Conservation (phyloP, 2,113 vertebrate species). For the Trichechus manatus region DNA sequence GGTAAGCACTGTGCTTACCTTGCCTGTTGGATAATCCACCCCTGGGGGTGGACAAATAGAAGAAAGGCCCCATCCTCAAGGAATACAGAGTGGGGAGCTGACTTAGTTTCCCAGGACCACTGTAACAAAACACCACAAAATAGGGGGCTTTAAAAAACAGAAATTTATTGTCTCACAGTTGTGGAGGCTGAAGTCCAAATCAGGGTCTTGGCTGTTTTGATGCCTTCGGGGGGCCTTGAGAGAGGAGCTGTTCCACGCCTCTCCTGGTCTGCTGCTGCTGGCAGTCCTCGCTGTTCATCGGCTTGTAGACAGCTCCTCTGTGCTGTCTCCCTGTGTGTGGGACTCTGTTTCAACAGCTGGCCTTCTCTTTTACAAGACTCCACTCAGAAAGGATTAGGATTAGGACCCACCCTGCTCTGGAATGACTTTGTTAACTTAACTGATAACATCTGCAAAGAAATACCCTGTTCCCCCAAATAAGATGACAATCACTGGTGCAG, state of each 20-base stretch:
- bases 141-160: neutral
- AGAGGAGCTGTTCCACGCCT: neutral
- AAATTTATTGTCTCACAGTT: neutral
- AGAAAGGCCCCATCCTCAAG: too few species aligned
- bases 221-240: neutral
- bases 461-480: too few species aligned
- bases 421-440: neutral
- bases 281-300: neutral
- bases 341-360: neutral
- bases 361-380: neutral
- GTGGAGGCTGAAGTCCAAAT: neutral
- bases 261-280: too few species aligned
- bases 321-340: neutral
- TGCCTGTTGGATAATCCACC: too few species aligned
- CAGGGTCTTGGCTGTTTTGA: too few species aligned
- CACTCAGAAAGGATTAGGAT: neutral
- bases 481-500: neutral
- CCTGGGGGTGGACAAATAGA: too few species aligned
- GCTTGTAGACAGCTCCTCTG: neutral
- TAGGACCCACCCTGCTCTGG: neutral
- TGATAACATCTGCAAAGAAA: neutral
- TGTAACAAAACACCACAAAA: neutral
- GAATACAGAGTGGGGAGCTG: too few species aligned
- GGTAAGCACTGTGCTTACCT: too few species aligned
- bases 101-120: neutral